phyloP scores from a whole-genome alignment of 2,113 vertebrate species.

The Toxostoma redivivum region DNA sequence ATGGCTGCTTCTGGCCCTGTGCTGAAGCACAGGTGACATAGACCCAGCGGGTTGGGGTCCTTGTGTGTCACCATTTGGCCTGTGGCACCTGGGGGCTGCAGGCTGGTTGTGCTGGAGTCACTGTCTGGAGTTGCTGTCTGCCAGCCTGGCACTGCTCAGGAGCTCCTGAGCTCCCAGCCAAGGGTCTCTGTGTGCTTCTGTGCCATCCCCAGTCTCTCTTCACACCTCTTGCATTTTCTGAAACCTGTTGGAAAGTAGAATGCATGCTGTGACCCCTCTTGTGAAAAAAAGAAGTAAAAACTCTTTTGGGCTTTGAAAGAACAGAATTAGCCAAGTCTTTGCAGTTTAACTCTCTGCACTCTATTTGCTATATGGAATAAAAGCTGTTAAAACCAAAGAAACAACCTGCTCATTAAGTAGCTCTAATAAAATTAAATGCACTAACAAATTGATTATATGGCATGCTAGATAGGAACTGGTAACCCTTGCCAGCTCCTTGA shows the following conservation, averaged over 20 bases:
- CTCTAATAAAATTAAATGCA: background rate
- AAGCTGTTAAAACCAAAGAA: background rate
- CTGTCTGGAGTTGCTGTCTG: background rate
- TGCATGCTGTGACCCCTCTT: background rate
- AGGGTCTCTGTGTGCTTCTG: background rate
- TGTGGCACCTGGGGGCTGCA: rapidly evolving
- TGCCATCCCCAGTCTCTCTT: background rate
- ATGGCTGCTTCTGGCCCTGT: background rate
- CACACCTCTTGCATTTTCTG: background rate
- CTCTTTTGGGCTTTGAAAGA: background rate
- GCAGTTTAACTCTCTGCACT: background rate
- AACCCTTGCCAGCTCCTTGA: background rate
- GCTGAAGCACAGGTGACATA: background rate
- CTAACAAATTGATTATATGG: background rate
- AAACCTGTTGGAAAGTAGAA: background rate
- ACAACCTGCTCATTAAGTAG: background rate
- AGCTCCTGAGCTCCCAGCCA: background rate
- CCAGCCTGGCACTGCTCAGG: background rate
- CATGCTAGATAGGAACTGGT: background rate
- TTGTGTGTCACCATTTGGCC: rapidly evolving
- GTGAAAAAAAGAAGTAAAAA: background rate
- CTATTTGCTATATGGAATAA: background rate
- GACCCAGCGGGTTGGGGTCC: rapidly evolving
- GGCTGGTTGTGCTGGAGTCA: background rate
- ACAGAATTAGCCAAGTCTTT: background rate